Evolutionary conservation across 2,113 vertebrate species (phyloP).

Genomic region (Clarias batrachus): DNA sequence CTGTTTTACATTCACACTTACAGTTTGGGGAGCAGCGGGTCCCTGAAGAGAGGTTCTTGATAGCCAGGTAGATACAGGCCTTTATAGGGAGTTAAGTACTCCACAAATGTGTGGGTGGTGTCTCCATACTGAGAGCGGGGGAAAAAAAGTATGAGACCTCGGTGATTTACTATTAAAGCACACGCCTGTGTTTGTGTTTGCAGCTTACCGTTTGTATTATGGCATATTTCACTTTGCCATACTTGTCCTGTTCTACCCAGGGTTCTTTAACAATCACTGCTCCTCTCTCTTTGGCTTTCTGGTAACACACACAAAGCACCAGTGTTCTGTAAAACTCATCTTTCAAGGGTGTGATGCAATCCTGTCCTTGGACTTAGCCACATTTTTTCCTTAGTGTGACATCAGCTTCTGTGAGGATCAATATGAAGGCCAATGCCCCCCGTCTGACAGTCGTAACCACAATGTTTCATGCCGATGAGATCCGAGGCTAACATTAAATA

Average conservation of each 20-base stretch:
- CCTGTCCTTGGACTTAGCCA: not conserved
- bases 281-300: slow-evolving; percentile 75
- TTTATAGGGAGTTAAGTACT: slow-evolving; percentile 75
- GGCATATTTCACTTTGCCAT: slow-evolving; percentile 77
- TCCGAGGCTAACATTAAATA: not conserved
- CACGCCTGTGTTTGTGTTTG: not conserved
- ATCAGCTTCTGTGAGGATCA: not conserved
- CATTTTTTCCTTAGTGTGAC: not conserved
- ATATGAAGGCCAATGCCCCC: not conserved
- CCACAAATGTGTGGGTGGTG: slow-evolving; percentile 79
- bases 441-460: not conserved
- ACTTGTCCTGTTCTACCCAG: slow-evolving; percentile 77
- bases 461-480: not conserved
- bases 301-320: slow-evolving; percentile 34
- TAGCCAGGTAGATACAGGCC: slow-evolving; percentile 78
- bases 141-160: slow-evolving; percentile 14
- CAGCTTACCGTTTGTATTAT: slow-evolving; percentile 75
- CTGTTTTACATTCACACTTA: slow-evolving; percentile 61
- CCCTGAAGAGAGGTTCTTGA: slow-evolving; percentile 70
- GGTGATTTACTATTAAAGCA: not conserved
- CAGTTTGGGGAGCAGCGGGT: slow-evolving; percentile 73
- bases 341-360: not conserved
- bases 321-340: not conserved
- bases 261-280: slow-evolving; percentile 74
- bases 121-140: slow-evolving; percentile 74